phyloP scores from a whole-genome alignment of 1,140 invertebrate genomes.

The Brachionus sp. region DNA sequence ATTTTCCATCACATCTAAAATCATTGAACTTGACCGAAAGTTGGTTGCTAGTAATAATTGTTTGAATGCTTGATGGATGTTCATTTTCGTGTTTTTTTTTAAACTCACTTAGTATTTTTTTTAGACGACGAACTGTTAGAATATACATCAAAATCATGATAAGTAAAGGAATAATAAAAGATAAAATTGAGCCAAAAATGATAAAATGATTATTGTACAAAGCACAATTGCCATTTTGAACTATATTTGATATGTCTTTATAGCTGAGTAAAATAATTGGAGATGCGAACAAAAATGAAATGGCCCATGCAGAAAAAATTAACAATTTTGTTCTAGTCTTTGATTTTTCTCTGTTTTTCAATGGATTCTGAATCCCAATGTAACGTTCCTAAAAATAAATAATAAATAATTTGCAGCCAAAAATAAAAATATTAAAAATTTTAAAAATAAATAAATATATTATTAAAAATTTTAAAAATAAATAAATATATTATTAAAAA shows the following conservation, averaged over 20 bases:
- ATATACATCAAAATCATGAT: conserved; percentile 42
- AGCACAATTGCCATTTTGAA: not conserved
- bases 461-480: not conserved
- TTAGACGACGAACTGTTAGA: conserved; percentile 20
- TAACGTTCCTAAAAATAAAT: conserved; percentile 14
- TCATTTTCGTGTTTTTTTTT: not conserved
- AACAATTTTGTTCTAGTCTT: conserved; percentile 8
- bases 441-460: not conserved
- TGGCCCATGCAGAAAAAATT: not conserved
- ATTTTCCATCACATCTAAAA: not conserved
- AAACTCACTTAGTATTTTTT: conserved; percentile 19
- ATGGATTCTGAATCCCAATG: conserved; percentile 18
- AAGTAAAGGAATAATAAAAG: conserved; percentile 36
- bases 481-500: not conserved
- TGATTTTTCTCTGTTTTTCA: conserved; percentile 37
- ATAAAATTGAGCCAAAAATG: conserved; percentile 17
- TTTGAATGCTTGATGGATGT: not conserved
- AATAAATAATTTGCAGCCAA: not conserved
- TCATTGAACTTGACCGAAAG: conserved; percentile 3
- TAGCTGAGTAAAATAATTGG: conserved; percentile 22
- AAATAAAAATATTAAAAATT: not conserved
- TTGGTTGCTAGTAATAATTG: not conserved
- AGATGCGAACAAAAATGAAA: conserved; percentile 15
- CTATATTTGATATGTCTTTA: not conserved
- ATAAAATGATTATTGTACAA: conserved; percentile 25